phyloP scores from a whole-genome alignment of 2,113 vertebrate genomes.

The Grammomys dolichurus region DNA sequence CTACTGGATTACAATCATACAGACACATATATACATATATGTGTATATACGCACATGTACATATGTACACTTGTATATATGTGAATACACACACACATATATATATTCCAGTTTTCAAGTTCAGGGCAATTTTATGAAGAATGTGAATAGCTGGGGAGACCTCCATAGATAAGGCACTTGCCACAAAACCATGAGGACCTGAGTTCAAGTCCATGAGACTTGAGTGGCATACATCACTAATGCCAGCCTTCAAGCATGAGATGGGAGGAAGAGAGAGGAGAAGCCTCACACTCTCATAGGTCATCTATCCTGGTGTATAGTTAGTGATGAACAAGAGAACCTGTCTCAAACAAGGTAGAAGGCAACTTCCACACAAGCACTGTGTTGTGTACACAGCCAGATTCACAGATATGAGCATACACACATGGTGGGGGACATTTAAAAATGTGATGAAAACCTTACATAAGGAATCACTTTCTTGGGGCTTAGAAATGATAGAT shows the following conservation, averaged over 20 bases:
- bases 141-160: not conserved
- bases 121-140: constrained; percentile 11
- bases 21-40: not conserved
- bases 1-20: not conserved
- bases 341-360: not conserved
- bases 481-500: not conserved
- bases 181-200: not conserved
- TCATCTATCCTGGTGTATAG: too few relatives aligned
- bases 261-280: not conserved
- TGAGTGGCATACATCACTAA: not conserved
- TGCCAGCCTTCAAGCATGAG: not conserved
- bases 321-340: not conserved
- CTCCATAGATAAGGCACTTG: not conserved
- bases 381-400: not conserved
- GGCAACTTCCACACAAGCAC: not conserved
- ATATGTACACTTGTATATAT: not conserved
- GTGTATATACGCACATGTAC: too few relatives aligned
- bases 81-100: not conserved
- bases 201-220: not conserved
- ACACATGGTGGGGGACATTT: too few relatives aligned
- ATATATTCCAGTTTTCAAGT: constrained; percentile 29
- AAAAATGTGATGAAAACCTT: not conserved
- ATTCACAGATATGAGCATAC: not conserved
- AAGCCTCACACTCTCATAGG: not conserved
- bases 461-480: constrained; percentile 20